Conservation (phyloP, 2,888 invertebrate genomes). For the Drosophila formosana region DNA sequence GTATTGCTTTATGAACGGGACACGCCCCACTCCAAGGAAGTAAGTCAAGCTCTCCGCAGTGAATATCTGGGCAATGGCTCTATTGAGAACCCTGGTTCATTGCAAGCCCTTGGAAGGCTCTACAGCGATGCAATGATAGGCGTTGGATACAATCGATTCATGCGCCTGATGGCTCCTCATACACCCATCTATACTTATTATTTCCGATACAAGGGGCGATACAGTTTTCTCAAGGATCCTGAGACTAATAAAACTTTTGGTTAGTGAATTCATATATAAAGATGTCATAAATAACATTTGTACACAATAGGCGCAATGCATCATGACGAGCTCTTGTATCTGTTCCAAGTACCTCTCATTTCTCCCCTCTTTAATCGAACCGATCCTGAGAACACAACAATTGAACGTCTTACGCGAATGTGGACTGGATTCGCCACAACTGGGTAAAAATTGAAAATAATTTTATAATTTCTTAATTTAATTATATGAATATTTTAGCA, state of each 20-base stretch:
- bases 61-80: conserved; percentile 68
- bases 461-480: background rate
- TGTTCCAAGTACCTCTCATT: conserved; percentile 79
- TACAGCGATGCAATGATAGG: conserved; percentile 87
- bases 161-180: conserved; percentile 86
- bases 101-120: conserved; percentile 80
- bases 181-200: conserved; percentile 88
- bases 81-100: conserved; percentile 52
- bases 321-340: conserved; percentile 86
- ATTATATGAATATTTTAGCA: conserved; percentile 50
- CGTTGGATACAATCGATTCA: conserved; percentile 87
- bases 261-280: conserved; percentile 52
- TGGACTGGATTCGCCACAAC: conserved; percentile 84
- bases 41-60: conserved; percentile 67
- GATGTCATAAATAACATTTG: background rate
- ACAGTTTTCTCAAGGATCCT: conserved; percentile 86
- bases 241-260: conserved; percentile 84
- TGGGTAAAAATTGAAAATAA: conserved; percentile 55
- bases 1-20: conserved; percentile 83
- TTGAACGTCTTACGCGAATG: conserved; percentile 85
- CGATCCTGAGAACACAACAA: conserved; percentile 84
- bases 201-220: conserved; percentile 88
- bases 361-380: conserved; percentile 81
- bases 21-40: conserved; percentile 80
- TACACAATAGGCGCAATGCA: conserved; percentile 84